A percentile compares a stretch with the other conserved stretches of the same genome.
Evolutionary conservation across 2,113 vertebrate species (phyloP).

Genomic region (Solea solea): DNA sequence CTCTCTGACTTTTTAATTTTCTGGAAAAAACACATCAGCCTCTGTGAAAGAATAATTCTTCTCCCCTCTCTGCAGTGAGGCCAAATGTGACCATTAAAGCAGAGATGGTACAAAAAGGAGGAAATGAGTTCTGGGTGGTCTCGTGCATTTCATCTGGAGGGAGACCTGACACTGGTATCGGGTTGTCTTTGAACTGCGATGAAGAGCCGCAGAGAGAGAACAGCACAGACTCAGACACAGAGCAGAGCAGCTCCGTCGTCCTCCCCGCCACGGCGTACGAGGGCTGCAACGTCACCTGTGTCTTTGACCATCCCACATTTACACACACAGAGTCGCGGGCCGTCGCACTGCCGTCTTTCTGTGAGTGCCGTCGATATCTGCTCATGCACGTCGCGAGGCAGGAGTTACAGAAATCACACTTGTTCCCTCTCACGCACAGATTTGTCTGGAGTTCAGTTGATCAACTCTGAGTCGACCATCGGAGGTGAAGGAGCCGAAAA

Average conservation of each 20-base stretch:
- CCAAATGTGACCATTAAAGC: constrained; percentile 73
- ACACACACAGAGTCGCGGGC: constrained; percentile 29
- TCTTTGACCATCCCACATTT: constrained; percentile 71
- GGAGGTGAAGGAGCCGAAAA: neutral
- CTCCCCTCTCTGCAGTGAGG: constrained; percentile 62
- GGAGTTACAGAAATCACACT: constrained; percentile 15
- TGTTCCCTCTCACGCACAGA: constrained; percentile 54
- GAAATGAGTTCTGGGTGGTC: constrained; percentile 69
- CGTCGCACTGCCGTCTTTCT: constrained; percentile 63
- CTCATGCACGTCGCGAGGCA: neutral
- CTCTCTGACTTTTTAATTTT: constrained; percentile 68
- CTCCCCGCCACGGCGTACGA: constrained; percentile 54
- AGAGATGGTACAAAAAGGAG: constrained; percentile 56
- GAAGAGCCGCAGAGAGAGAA: constrained; percentile 34
- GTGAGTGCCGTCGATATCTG: constrained; percentile 62
- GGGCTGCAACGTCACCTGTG: constrained; percentile 68
- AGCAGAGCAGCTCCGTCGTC: constrained; percentile 36
- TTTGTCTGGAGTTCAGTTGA: constrained; percentile 55
- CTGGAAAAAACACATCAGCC: constrained; percentile 59
- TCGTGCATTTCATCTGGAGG: constrained; percentile 75
- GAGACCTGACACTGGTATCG: constrained; percentile 71
- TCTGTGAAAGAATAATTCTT: constrained; percentile 50
- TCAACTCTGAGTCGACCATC: constrained; percentile 8
- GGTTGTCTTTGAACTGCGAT: constrained; percentile 58
- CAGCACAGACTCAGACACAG: constrained; percentile 19